These are phyloP conservation scores for Cosmopolites sordidus DNA, from an alignment of 2,888 invertebrate genomes.

Conservation along the genomic window DNA sequence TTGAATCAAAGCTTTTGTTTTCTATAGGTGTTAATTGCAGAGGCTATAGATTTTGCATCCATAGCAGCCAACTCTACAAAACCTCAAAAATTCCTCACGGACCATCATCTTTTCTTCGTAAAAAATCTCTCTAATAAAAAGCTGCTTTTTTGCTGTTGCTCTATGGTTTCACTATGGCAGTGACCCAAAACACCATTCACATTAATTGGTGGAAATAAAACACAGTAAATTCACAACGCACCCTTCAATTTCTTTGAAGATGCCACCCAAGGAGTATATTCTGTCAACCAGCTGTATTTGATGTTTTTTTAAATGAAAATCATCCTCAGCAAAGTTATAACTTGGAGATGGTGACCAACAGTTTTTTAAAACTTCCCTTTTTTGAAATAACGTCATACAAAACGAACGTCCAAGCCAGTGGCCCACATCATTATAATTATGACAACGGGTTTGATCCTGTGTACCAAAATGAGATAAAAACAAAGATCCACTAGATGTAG, in stretches of 20 bases:
- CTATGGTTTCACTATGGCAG: no score
- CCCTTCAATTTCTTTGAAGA: slow-evolving; percentile 1
- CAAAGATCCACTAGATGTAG: no score
- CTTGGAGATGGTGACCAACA: slow-evolving; percentile 7
- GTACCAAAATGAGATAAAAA: no score
- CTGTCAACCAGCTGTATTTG: slow-evolving; percentile 3
- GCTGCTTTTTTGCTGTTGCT: background rate
- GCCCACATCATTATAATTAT: no score
- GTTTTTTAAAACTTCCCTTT: slow-evolving; percentile 4
- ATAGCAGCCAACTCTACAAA: background rate
- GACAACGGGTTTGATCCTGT: no score
- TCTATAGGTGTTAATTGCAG: background rate
- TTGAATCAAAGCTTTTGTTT: background rate
- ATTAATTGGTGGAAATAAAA: slow-evolving; percentile 6
- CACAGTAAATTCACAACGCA: slow-evolving; percentile 10
- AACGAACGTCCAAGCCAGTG: slow-evolving; percentile 3
- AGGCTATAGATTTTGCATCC: no score
- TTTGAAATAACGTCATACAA: background rate
- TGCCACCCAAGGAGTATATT: slow-evolving; percentile 1
- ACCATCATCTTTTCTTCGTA: background rate
- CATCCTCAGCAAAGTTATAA: slow-evolving; percentile 14
- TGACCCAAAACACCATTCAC: background rate
- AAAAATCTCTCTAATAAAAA: background rate
- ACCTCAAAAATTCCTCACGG: no score
- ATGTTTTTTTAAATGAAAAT: slow-evolving; percentile 10